Conservation (phyloP, 2,888 invertebrate species). For the Melanostoma mellinum region DNA sequence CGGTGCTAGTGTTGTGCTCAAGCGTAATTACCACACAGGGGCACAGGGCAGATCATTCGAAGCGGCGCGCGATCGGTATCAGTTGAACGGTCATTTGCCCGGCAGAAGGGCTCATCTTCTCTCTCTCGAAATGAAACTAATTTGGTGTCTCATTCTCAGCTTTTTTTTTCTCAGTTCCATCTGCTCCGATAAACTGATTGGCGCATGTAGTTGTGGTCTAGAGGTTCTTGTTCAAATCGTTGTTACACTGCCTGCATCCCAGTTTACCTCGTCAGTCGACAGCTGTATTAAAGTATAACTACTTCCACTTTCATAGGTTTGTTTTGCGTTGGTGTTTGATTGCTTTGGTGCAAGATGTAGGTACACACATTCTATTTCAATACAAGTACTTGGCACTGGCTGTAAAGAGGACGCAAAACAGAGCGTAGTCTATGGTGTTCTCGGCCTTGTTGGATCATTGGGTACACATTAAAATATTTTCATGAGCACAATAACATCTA, state of each 20-base stretch:
- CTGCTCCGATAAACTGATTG: slow-evolving; percentile 26
- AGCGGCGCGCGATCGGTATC: slow-evolving; percentile 65
- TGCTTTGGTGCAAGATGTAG: slow-evolving; percentile 43
- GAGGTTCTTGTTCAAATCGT: not conserved
- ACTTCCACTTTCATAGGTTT: slow-evolving; percentile 32
- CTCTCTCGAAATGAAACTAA: slow-evolving; percentile 65
- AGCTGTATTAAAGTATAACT: slow-evolving; percentile 27
- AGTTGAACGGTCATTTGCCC: slow-evolving; percentile 72
- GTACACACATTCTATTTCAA: slow-evolving; percentile 1
- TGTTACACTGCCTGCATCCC: not conserved
- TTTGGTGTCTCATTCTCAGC: slow-evolving; percentile 65
- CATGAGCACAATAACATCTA: slow-evolving; percentile 24
- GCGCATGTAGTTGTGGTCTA: slow-evolving; percentile 8
- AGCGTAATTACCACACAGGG: slow-evolving; percentile 64
- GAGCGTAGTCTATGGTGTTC: slow-evolving; percentile 51
- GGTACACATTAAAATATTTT: slow-evolving; percentile 41
- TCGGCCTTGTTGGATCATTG: slow-evolving; percentile 61
- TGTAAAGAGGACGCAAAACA: slow-evolving; percentile 50
- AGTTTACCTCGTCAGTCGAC: not conserved
- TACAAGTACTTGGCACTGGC: slow-evolving; percentile 4
- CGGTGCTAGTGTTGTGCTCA: slow-evolving; percentile 29
- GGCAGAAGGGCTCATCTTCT: slow-evolving; percentile 66
- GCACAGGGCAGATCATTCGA: slow-evolving; percentile 58
- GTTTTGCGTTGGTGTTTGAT: slow-evolving; percentile 42
- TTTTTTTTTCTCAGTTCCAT: slow-evolving; percentile 5